Evolutionary conservation across 2,888 invertebrate genomes (phyloP).

Genomic region (Phaonia tiefii): DNA sequence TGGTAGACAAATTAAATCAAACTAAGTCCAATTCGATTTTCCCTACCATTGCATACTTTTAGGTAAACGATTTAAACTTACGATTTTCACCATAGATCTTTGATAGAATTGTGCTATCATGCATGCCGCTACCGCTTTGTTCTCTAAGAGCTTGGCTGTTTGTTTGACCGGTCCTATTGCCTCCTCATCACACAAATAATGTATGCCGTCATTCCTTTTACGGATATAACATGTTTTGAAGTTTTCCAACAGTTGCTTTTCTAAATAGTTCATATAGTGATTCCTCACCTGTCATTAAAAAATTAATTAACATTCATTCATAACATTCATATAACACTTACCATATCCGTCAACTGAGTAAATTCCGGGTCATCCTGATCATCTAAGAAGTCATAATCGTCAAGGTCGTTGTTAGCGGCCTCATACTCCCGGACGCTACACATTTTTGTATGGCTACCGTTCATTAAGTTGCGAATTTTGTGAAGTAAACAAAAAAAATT

Average conservation of each 20-base stretch:
- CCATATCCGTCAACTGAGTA: slow-evolving; percentile 68
- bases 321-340: slow-evolving; percentile 23
- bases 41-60: background rate
- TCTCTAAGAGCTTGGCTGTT: slow-evolving; percentile 71
- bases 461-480: too few relatives aligned
- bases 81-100: slow-evolving; percentile 77
- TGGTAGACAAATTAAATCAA: too few relatives aligned
- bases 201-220: background rate
- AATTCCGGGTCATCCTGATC: slow-evolving; percentile 47
- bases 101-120: slow-evolving; percentile 76
- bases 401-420: background rate
- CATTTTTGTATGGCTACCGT: too few relatives aligned
- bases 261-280: slow-evolving; percentile 75
- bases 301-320: background rate
- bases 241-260: slow-evolving; percentile 74
- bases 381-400: background rate
- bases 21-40: too few relatives aligned
- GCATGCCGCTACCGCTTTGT: slow-evolving; percentile 74
- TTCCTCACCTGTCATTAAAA: slow-evolving; percentile 72
- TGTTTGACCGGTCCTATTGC: slow-evolving; percentile 45
- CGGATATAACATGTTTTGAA: slow-evolving; percentile 66
- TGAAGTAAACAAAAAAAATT: too few relatives aligned
- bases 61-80: slow-evolving; percentile 65
- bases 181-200: slow-evolving; percentile 59
- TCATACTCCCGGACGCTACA: too few relatives aligned